Percentiles rank a stretch among this genome's conserved stretches.
These are phyloP conservation scores for Chironomus riparius DNA, from an alignment of 2,888 invertebrate genomes.

Conservation along the genomic window DNA sequence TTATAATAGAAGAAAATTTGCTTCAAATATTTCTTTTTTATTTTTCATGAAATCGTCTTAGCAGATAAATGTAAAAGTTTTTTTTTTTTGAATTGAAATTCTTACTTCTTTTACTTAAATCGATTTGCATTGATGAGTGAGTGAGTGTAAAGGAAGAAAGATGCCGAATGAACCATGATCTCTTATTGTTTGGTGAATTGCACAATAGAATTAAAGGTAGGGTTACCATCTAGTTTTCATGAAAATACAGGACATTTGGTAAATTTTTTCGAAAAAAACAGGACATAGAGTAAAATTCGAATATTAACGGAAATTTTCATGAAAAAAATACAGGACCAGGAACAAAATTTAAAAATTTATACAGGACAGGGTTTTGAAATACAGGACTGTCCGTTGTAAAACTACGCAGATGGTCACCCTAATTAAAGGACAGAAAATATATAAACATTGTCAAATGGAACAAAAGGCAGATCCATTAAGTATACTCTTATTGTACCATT, in stretches of 20 bases:
- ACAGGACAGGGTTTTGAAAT: too few species aligned
- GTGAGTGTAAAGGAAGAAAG: background rate
- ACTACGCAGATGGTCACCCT: too few species aligned
- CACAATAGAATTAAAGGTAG: background rate
- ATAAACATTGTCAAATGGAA: background rate
- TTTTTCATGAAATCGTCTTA: background rate
- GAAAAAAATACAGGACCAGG: too few species aligned
- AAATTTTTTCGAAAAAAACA: too few species aligned
- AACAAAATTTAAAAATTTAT: too few species aligned
- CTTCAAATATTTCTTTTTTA: background rate
- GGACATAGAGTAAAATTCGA: too few species aligned
- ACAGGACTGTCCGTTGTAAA: too few species aligned
- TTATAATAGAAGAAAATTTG: background rate
- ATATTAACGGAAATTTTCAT: too few species aligned
- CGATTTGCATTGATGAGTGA: background rate
- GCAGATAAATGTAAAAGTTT: background rate
- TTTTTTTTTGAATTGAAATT: too few species aligned
- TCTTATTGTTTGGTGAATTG: background rate
- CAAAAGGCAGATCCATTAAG: background rate
- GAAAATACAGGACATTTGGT: too few species aligned
- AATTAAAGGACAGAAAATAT: background rate
- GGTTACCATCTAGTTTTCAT: too few species aligned
- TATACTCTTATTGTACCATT: background rate
- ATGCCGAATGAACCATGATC: conserved; percentile 2
- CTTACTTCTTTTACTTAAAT: background rate